Evolutionary conservation across 2,888 invertebrate genomes (phyloP), one percentile per base, ranked within the genome.

Genomic region (Drosophila quinaria): DNA sequence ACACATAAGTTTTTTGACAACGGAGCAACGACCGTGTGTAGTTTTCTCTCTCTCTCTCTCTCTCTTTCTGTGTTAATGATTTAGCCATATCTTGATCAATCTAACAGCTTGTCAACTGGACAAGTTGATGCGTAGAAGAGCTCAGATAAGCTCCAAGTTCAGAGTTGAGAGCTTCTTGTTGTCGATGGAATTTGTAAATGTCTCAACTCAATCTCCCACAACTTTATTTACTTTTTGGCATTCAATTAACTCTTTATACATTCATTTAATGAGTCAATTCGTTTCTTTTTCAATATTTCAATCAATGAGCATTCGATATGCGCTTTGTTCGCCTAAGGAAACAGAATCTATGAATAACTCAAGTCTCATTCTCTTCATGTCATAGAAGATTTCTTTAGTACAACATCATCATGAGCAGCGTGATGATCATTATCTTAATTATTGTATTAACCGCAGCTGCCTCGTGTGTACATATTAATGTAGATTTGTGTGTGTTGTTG

Each of bases 1-100:
- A 72, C 70, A 81, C 82, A 82, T 78, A 87, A 72, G 82, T 84
- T 87, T 55, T 42, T 64, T 75, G 85, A 65, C 81, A 81, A 54
- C 70, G 49, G 65, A 68, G 70, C 80, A 70, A 80, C 74, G 70
- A 71, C 66, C 68, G 63, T 50, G 15, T 55, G 41, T n/a, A 13
- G 13, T 50, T 50, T 11, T 50, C 5, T 44, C 44, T 44, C 10
- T 17, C 41, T 17, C 4, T 25, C 6, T 29, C 17, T 17, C 13
- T n/a, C 8, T 25, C 50, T 17, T 17, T 54, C 10, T 49, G 64
- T 66, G 35, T 50, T 76, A 82, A 82, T 84, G 81, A 87, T 82
- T 75, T 67, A 74, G 68, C 61, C 86, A 66, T 80, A 86, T 81
- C 75, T 81, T 69, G 79, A 85, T 80, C 83, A 69, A 75, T 42